A percentile compares a stretch with the other conserved stretches of the same genome.
Evolutionary conservation across 2,113 vertebrate genomes (phyloP).

Genomic region (Todiramphus saurophagus): DNA sequence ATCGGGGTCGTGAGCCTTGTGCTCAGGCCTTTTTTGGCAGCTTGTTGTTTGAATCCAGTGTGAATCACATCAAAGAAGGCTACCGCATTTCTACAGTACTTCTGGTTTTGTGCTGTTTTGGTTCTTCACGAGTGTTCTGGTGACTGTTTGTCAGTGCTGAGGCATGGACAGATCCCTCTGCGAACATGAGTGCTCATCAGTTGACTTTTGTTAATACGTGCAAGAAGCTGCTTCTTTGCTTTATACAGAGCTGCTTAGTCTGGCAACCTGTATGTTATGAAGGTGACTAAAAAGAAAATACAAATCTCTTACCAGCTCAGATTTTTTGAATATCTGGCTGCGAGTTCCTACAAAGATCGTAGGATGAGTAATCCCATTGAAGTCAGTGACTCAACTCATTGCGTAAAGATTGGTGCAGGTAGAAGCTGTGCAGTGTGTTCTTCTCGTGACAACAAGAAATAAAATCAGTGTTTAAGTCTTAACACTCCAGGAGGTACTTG

Average conservation of each 20-base stretch:
- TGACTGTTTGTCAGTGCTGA: neutral
- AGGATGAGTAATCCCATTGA: neutral
- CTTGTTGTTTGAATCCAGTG: neutral
- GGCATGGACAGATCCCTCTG: neutral
- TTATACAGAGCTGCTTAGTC: neutral
- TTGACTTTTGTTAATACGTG: neutral
- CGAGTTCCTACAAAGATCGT: neutral
- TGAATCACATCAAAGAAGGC: neutral
- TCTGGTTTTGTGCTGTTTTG: neutral
- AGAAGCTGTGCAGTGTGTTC: neutral
- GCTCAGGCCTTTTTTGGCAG: neutral
- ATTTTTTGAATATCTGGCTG: constrained; percentile 32
- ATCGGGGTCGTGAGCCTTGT: neutral
- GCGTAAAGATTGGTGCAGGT: neutral
- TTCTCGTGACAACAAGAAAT: neutral
- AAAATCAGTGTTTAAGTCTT: neutral
- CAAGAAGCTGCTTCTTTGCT: neutral
- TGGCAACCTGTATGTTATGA: neutral
- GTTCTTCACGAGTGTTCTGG: neutral
- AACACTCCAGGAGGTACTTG: neutral
- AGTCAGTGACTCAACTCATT: neutral
- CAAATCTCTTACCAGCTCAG: neutral
- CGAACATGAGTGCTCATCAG: neutral
- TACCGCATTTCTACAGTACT: neutral
- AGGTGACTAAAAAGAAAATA: constrained; percentile 1